phyloP scores from a whole-genome alignment of 2,888 invertebrate genomes.

The Chorisops tibialis region DNA sequence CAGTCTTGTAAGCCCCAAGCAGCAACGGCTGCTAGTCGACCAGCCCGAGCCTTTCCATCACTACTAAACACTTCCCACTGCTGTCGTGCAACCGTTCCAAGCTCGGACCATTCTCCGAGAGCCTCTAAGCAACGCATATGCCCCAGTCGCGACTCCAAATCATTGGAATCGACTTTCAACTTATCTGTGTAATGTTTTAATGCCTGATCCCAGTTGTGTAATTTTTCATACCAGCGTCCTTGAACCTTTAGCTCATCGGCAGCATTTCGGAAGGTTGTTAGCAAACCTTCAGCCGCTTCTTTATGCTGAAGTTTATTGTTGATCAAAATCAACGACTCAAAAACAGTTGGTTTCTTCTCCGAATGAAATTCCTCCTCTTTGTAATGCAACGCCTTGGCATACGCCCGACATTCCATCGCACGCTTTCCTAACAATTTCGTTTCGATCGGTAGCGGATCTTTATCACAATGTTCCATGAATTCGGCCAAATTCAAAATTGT shows the following conservation, averaged over 20 bases:
- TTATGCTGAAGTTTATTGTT: constrained; percentile 98
- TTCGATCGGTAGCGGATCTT: constrained; percentile 88
- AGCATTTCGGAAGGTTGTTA: constrained; percentile 75
- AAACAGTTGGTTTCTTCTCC: constrained; percentile 77
- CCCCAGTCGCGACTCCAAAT: constrained; percentile 81
- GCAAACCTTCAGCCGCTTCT: constrained; percentile 91
- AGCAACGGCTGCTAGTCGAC: constrained; percentile 88
- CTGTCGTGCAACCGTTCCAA: constrained; percentile 75
- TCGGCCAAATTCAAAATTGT: constrained; percentile 96
- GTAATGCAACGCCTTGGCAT: constrained; percentile 63
- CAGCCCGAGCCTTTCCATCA: constrained; percentile 65
- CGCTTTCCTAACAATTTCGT: constrained; percentile 83
- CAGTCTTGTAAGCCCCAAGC: constrained; percentile 95
- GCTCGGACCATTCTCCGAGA: constrained; percentile 90
- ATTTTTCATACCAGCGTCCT: constrained; percentile 97
- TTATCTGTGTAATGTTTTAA: constrained; percentile 80
- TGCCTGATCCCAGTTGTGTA: constrained; percentile 98
- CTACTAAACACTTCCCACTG: constrained; percentile 69
- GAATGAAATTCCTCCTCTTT: constrained; percentile 90
- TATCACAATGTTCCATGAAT: constrained; percentile 99
- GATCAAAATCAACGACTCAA: constrained; percentile 91
- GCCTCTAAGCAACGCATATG: constrained; percentile 96
- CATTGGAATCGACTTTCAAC: constrained; percentile 61
- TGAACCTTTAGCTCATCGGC: constrained; percentile 62
- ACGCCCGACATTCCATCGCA: constrained; percentile 89